Percentiles rank a stretch among this genome's conserved stretches.
These are phyloP conservation scores for Leptinotarsa juncta DNA, from an alignment of 2,888 invertebrate species.

Conservation along the genomic window DNA sequence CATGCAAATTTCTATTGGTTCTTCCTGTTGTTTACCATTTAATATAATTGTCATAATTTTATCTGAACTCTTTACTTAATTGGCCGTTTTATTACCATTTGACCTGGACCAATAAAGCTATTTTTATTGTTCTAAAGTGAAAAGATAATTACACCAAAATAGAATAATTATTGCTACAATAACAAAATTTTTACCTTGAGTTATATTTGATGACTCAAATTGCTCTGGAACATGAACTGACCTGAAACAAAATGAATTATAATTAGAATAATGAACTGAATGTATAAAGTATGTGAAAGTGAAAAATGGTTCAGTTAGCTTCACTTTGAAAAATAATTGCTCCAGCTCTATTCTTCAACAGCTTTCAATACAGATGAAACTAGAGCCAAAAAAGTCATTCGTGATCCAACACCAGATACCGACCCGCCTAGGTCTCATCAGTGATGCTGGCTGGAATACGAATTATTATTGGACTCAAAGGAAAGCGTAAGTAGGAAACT, in stretches of 20 bases:
- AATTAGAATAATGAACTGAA: background rate
- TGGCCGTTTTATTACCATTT: slow-evolving; percentile 52
- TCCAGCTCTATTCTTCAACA: too few species aligned
- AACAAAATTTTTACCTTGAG: slow-evolving; percentile 45
- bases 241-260: slow-evolving; percentile 35
- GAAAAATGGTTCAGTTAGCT: background rate
- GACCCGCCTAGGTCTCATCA: too few species aligned
- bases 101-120: slow-evolving; percentile 52
- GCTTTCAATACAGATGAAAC: too few species aligned
- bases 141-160: slow-evolving; percentile 33
- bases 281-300: background rate
- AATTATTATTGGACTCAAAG: too few species aligned
- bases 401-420: too few species aligned
- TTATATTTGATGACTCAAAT: slow-evolving; percentile 42
- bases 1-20: slow-evolving; percentile 60
- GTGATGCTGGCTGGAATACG: too few species aligned
- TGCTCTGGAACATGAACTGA: slow-evolving; percentile 47
- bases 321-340: too few species aligned
- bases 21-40: slow-evolving; percentile 58
- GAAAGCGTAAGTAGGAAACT: too few species aligned
- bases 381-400: too few species aligned
- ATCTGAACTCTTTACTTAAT: slow-evolving; percentile 50
- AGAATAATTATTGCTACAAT: slow-evolving; percentile 34
- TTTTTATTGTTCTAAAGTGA: slow-evolving; percentile 39
- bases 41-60: slow-evolving; percentile 55